Base-by-base conservation (phyloP, 2,797 vertebrate species). In the Lepus oiostolus region DNA sequence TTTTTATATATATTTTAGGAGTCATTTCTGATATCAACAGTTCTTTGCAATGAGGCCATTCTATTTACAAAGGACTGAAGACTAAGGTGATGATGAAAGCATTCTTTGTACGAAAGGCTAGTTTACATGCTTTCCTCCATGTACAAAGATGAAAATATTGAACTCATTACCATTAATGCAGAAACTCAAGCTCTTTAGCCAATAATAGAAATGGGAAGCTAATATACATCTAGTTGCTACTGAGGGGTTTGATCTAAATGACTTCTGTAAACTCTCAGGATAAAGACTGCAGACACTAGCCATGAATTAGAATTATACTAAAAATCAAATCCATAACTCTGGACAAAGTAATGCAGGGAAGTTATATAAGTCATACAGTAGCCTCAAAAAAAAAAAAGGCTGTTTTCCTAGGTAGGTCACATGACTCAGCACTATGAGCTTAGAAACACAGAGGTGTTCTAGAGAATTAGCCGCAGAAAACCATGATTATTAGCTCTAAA, bases 131-230 rank as follows among this genome's bases (percentile, higher is more conserved):
- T 35, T 79, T 83, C 54, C 32, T 89, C 85, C 70, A 38, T 71
- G 22, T 81, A 67, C 28, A 95, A 93, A 90, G 54, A 89, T 81
- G 58, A 83, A 50, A 95, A 21, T 35, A 85, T 22, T 93, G 60
- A 67, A 58, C 9, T 28, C 35, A 82, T 63, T 47, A 60, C 70
- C 16, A 54, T 1, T 72, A 24, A 28, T 60, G 4, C 12, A 91
- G 19, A 92, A 76, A 70, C 17, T 86, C 26, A 68, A 42, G 50
- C 88, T 50, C 63, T 85, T 58, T 58, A 16, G 54, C 32, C 14
- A 93, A n/a, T 94, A 88, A 88, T 6, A 82, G 50, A 94, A 89
- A 74, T 22, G 5, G 17, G 91, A 89, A 58, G n/a, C 10, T 82
- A n/a, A 5, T 74, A 81, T 70, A 86, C 1, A 65, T 35, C n/a